Evolutionary conservation across 2,888 invertebrate species (phyloP).

Genomic region (Ophonus ardosiacus): DNA sequence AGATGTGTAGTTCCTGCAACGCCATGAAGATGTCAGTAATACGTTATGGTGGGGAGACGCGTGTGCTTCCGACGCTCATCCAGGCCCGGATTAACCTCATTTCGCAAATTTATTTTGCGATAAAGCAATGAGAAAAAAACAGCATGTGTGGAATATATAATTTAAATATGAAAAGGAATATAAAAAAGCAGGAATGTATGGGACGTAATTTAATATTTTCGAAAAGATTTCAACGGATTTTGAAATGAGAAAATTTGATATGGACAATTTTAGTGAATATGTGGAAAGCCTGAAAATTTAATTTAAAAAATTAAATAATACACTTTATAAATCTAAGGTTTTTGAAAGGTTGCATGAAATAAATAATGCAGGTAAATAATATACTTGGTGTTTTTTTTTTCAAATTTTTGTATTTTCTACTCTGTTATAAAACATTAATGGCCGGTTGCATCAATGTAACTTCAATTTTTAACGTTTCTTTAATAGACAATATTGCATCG

Average conservation of each 20-base stretch:
- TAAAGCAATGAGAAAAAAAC: constrained; percentile 8
- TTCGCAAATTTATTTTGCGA: constrained; percentile 2
- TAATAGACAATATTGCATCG: too few species aligned
- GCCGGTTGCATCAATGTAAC: too few species aligned
- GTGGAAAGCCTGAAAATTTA: not conserved
- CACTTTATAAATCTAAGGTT: too few species aligned
- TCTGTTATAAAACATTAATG: too few species aligned
- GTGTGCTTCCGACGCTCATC: constrained; percentile 3
- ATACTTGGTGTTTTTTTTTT: too few species aligned
- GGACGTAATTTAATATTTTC: not conserved
- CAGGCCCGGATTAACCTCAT: constrained; percentile 56
- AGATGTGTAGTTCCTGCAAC: constrained; percentile 51
- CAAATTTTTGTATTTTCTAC: too few species aligned
- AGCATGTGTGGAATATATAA: constrained; percentile 1
- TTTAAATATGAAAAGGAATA: not conserved
- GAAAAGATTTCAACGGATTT: not conserved
- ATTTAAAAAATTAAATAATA: too few species aligned
- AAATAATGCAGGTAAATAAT: too few species aligned
- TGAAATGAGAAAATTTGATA: not conserved
- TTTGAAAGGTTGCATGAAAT: too few species aligned
- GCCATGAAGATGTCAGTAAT: constrained; percentile 57
- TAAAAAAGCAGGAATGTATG: not conserved
- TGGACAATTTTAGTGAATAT: not conserved
- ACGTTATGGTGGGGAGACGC: constrained; percentile 33
- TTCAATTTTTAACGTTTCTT: too few species aligned